A percentile compares a stretch with the other conserved stretches of the same genome.
These are phyloP conservation scores for Monochamus alternatus DNA, from an alignment of 2,888 invertebrate genomes.

Conservation along the genomic window DNA sequence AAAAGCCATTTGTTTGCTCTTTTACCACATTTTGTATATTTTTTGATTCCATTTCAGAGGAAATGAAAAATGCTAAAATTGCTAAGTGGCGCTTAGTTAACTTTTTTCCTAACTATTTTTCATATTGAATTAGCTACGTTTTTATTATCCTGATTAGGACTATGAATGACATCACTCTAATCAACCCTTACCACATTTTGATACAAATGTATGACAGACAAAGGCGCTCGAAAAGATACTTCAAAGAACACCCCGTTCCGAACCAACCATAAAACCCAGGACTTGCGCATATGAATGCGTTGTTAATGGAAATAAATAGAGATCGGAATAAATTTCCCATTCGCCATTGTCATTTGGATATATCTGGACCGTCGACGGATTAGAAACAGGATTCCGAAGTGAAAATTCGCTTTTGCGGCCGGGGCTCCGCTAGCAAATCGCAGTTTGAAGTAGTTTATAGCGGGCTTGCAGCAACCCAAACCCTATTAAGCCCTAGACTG, in stretches of 20 bases:
- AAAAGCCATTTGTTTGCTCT: too few species aligned
- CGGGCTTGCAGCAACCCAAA: slow-evolving; percentile 61
- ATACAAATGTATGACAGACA: too few species aligned
- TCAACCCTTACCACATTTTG: too few species aligned
- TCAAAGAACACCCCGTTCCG: not conserved
- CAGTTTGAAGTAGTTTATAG: slow-evolving; percentile 64
- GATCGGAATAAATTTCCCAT: slow-evolving; percentile 51
- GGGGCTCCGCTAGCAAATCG: slow-evolving; percentile 61
- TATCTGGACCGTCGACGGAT: slow-evolving; percentile 53
- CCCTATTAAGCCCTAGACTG: slow-evolving; percentile 64
- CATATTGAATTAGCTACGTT: too few species aligned
- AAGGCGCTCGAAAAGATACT: not conserved
- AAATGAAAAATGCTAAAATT: too few species aligned
- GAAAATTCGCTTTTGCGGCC: slow-evolving; percentile 65
- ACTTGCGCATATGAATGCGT: slow-evolving; percentile 53
- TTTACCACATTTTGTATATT: too few species aligned
- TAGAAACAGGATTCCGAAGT: slow-evolving; percentile 62
- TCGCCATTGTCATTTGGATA: slow-evolving; percentile 47
- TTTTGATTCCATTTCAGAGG: too few species aligned
- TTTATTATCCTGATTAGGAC: too few species aligned
- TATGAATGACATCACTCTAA: too few species aligned
- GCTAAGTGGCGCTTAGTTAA: too few species aligned
- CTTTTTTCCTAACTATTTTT: too few species aligned
- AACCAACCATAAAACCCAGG: slow-evolving; percentile 37
- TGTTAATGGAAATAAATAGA: slow-evolving; percentile 58